Evolutionary conservation across 2,888 invertebrate species (phyloP), one percentile per base, ranked within the genome.

Genomic region (Caenorhabditis sp.): DNA sequence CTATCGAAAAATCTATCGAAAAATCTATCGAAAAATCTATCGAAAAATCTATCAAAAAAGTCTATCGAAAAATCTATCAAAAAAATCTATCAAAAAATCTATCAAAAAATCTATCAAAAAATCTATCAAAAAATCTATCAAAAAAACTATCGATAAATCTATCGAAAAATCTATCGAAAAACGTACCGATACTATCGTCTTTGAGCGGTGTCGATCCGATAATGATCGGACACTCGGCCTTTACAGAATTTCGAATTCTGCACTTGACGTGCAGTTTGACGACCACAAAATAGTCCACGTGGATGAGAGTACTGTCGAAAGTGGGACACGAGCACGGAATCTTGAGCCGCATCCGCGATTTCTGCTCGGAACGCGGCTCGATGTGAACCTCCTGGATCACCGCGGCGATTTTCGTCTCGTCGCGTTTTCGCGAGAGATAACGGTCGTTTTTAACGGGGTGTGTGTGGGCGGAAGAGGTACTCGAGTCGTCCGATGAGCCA

Each of bases 141-240:
- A n/a, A n/a, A n/a, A n/a, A n/a, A n/a, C n/a, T n/a, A n/a, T n/a
- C n/a, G n/a, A n/a, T n/a, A n/a, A n/a, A n/a, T n/a, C n/a, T n/a
- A n/a, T n/a, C n/a, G n/a, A n/a, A n/a, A n/a, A n/a, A n/a, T n/a
- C n/a, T n/a, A n/a, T n/a, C n/a, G 9, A 6, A 4, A 2, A n/a
- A 39, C 46, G 32, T 24, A 62, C 65, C 46, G 20, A 75, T 45
- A 26, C 26, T 30, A 24, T 68, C 68, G 22, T 68, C 62, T 11
- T 37, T 30, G 32, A 75, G 27, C 4, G 75, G 75, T 7, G 53
- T 46, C 7, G 46, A 46, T 6, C 76, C 76, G 24, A 76, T 58
- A n/a, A 70, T 70, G 39, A 76, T 46, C 4, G 76, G 76, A n/a
- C 76, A 76, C 26, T 76, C 76, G 1, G 70, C 65, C 26, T 76